These are phyloP conservation scores for Acropora tenuis DNA, from an alignment of 64 coral and sea anemone genomes.

Conservation along the genomic window DNA sequence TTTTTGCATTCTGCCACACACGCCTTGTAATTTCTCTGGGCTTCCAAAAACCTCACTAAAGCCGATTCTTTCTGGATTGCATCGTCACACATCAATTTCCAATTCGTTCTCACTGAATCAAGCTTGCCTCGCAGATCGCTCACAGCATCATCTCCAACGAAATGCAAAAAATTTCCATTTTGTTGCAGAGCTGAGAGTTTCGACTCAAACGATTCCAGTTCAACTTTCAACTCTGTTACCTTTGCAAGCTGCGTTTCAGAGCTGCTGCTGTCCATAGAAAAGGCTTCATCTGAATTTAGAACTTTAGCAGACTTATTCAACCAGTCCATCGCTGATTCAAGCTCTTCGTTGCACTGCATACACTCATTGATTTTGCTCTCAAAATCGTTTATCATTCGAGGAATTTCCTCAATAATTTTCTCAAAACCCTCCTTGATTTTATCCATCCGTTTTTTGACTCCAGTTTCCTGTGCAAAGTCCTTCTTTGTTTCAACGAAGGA, in stretches of 20 bases:
- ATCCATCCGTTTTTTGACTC: slow-evolving; percentile 2
- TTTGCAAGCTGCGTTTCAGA: slow-evolving; percentile 14
- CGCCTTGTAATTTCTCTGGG: neutral
- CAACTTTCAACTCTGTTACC: neutral
- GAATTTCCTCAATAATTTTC: neutral
- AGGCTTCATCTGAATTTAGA: neutral
- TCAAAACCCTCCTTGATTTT: slow-evolving; percentile 12
- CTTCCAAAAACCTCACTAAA: slow-evolving; percentile 27
- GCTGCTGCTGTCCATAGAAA: neutral
- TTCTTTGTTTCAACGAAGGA: slow-evolving; percentile 30
- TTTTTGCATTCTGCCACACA: slow-evolving; percentile 5
- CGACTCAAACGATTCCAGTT: neutral
- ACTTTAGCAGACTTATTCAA: neutral
- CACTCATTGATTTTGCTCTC: neutral
- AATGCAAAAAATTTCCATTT: neutral
- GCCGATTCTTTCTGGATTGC: slow-evolving; percentile 1
- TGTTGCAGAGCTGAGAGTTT: neutral
- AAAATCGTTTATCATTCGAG: neutral
- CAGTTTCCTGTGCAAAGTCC: neutral
- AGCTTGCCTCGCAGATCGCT: slow-evolving; percentile 26
- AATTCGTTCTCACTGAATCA: neutral
- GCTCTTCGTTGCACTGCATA: neutral
- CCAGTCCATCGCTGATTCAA: slow-evolving; percentile 28
- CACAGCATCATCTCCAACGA: neutral
- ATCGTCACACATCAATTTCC: neutral